Base-by-base conservation (phyloP, 1,140 invertebrate species). In the Campoletis sonorensis region DNA sequence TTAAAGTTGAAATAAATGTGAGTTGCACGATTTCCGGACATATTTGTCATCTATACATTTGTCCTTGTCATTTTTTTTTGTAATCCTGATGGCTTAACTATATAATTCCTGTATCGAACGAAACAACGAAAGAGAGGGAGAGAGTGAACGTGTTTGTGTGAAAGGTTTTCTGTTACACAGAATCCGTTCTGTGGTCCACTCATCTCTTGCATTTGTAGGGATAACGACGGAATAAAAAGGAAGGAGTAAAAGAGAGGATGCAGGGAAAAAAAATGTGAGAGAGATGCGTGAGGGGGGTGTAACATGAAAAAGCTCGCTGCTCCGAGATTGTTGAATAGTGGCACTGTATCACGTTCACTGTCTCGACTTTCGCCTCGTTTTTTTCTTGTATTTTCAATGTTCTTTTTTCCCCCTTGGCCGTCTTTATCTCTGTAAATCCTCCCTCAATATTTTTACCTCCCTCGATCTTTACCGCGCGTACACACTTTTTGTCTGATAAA, bases 161-260 rank as follows among this genome's bases (percentile, higher is more conserved):
- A 58, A 58, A 64, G 23, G 10, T 23, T 64, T 23, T 64, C 61
- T 26, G 61, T 26, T 23, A 64, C 61, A 64, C 61, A 64, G 61
- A 23, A 64, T 64, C 61, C 61, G 61, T 7, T 64, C 61, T 26
- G 61, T 27, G 61, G 61, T 26, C 61, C 61, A 64, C 61, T 64
- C n/a, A 21, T 54, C 61, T 64, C 61, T 64, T 27, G n/a, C 61
- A 64, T 64, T 64, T 64, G 61, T 27, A 7, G 61, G 23, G 61
- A 64, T 64, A 64, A 64, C 21, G 61, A 64, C 61, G 23, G 61
- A 64, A 64, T 64, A 27, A 64, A 49, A 16, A 70, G 37, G 81
- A 16, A 64, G 7, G 67, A 58, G 27, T 5, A 21, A 16, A 23
- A 54, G 21, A 30, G 40, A 23, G 23, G 10, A 30, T 18, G 15